A percentile compares a stretch with the other conserved stretches of the same genome.
These are phyloP conservation scores for Stenoptilia bipunctidactyla DNA, from an alignment of 2,888 invertebrate species.

Conservation along the genomic window DNA sequence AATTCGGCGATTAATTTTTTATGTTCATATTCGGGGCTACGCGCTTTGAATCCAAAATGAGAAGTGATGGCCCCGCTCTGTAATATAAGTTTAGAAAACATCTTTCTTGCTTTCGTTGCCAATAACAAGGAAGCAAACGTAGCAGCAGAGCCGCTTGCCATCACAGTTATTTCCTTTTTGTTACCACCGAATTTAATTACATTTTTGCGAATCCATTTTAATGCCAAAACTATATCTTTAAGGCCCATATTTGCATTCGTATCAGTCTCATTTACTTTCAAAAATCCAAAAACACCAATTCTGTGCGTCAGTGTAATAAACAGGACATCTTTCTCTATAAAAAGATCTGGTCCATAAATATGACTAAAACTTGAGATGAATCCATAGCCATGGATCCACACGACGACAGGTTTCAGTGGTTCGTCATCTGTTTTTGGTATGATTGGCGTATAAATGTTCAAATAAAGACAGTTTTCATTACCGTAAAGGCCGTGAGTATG, in stretches of 20 bases:
- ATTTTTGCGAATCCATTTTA: slow-evolving; percentile 54
- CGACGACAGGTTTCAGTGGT: slow-evolving; percentile 34
- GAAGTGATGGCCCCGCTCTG: slow-evolving; percentile 55
- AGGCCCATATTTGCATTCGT: slow-evolving; percentile 53
- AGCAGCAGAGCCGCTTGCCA: slow-evolving; percentile 52
- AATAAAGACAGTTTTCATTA: slow-evolving; percentile 73
- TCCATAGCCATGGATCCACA: slow-evolving; percentile 59
- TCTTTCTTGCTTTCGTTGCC: slow-evolving; percentile 34
- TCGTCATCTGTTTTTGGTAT: slow-evolving; percentile 27
- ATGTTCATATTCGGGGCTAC: slow-evolving; percentile 28
- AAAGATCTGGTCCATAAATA: slow-evolving; percentile 50
- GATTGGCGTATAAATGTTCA: slow-evolving; percentile 77
- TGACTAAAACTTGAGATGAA: slow-evolving; percentile 56
- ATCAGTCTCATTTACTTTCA: slow-evolving; percentile 40
- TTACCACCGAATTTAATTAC: slow-evolving; percentile 46
- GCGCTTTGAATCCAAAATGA: slow-evolving; percentile 38
- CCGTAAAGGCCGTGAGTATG: slow-evolving; percentile 49
- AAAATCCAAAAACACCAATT: slow-evolving; percentile 53
- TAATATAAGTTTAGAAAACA: slow-evolving; percentile 52
- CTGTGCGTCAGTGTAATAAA: slow-evolving; percentile 47
- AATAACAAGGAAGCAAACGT: slow-evolving; percentile 42
- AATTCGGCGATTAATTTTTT: slow-evolving; percentile 30
- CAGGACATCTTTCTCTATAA: slow-evolving; percentile 48
- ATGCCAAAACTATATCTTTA: slow-evolving; percentile 50
- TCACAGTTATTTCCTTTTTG: slow-evolving; percentile 40